These are phyloP conservation scores for Diaperis boleti DNA, from an alignment of 2,888 invertebrate species.

Conservation along the genomic window DNA sequence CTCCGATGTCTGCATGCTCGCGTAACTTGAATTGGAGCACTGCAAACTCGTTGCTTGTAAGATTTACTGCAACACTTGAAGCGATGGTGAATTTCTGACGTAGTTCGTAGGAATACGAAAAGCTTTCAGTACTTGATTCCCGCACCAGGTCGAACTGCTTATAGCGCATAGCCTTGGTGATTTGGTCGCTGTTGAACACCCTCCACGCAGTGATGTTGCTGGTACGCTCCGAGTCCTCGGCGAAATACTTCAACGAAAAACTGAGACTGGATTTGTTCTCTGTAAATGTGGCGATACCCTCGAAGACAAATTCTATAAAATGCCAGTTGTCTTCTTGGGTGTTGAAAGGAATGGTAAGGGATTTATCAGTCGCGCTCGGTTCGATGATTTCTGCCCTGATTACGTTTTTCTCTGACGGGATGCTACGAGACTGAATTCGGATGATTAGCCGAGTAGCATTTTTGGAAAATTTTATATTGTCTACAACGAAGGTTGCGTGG, in stretches of 20 bases:
- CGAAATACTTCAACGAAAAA: conserved; percentile 43
- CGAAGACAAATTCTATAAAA: conserved; percentile 67
- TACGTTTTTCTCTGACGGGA: conserved; percentile 66
- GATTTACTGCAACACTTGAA: conserved; percentile 75
- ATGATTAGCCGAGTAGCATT: conserved; percentile 58
- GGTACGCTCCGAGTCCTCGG: conserved; percentile 17
- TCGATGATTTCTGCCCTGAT: conserved; percentile 42
- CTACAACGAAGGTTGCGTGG: conserved; percentile 54
- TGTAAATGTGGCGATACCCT: conserved; percentile 30
- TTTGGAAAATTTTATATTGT: conserved; percentile 51
- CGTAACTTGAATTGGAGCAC: conserved; percentile 79
- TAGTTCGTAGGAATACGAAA: conserved; percentile 81
- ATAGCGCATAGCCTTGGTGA: conserved; percentile 53
- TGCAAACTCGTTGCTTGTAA: conserved; percentile 74
- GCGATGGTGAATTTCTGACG: conserved; percentile 71
- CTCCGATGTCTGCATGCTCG: conserved; percentile 82
- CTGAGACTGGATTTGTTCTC: conserved; percentile 42
- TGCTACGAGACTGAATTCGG: conserved; percentile 68
- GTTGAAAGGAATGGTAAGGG: conserved; percentile 64
- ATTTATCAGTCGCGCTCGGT: conserved; percentile 25
- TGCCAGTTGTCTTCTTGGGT: conserved; percentile 74
- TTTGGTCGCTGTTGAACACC: conserved; percentile 42
- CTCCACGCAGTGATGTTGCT: conserved; percentile 36
- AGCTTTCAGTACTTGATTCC: conserved; percentile 80
- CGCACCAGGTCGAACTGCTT: conserved; percentile 65